Conservation (phyloP, 2,888 invertebrate genomes). For the Amblyjoppa proteus region DNA sequence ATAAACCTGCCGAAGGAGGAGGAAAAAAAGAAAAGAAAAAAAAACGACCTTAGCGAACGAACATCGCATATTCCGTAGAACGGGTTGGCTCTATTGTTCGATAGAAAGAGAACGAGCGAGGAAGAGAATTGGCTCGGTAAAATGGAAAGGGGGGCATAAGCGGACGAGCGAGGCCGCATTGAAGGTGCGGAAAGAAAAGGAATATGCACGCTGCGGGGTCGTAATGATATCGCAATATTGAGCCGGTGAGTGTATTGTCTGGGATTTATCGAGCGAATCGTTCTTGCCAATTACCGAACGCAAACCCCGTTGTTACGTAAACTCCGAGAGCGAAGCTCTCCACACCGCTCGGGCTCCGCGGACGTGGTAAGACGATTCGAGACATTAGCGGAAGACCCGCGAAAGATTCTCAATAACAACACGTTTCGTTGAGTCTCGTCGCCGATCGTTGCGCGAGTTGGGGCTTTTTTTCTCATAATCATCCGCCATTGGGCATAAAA, state of each 20-base stretch:
- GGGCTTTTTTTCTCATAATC: too few relatives aligned
- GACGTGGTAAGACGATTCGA: conserved; percentile 30
- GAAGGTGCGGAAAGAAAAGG: conserved; percentile 51
- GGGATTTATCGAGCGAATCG: conserved; percentile 78
- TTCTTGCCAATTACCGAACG: conserved; percentile 76
- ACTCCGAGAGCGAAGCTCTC: conserved; percentile 34
- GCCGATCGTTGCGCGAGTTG: too few relatives aligned
- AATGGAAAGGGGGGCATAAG: conserved; percentile 15
- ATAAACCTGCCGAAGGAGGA: conserved; percentile 10
- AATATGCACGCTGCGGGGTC: conserved; percentile 44
- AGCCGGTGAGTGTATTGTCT: conserved; percentile 77
- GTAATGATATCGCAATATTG: conserved; percentile 71
- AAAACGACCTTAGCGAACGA: conserved; percentile 15
- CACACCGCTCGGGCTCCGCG: background rate
- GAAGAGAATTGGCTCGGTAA: conserved; percentile 36
- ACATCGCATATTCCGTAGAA: conserved; percentile 16
- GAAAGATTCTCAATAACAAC: conserved; percentile 5
- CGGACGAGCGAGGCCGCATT: conserved; percentile 19
- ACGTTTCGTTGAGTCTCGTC: background rate
- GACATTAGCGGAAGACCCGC: background rate
- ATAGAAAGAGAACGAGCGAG: conserved; percentile 25
- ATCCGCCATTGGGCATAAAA: too few relatives aligned
- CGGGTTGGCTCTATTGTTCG: conserved; percentile 22
- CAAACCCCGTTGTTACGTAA: conserved; percentile 64
- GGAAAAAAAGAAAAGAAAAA: conserved; percentile 4